Evolutionary conservation across 2,113 vertebrate genomes (phyloP), one percentile per base, ranked within the genome.

Genomic region (Uropsilus gracilis): DNA sequence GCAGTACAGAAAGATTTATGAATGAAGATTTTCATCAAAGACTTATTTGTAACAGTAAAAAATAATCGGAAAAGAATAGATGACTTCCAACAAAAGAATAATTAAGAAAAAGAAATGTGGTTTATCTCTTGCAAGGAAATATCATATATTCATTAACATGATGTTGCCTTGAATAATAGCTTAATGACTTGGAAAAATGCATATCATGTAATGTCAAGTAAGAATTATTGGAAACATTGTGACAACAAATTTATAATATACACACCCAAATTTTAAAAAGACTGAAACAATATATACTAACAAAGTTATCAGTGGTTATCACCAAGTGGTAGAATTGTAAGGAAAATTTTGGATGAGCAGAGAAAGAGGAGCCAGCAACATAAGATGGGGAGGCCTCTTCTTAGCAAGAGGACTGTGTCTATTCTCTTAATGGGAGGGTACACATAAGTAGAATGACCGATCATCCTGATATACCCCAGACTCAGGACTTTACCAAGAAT

Each of bases 201-300:
- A 86, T 95, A n/a, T 37, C 39, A 82, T 95, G 28, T 37, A 75
- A 64, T 59, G 17, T 95, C 82, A 89, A 86, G 26, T 89, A 53
- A 85, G 20, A 77, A 86, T 86, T 86, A 92, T 66, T 61, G 39
- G 26, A 89, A 82, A 72, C 66, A 66, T 46, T 72, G 53, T 73
- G n/a, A 78, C 42, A 53, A 84, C 11, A 37, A 16, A 44, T 61
- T 90, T 87, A 16, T 57, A 80, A 77, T 85, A 63, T 80, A n/a
- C 46, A 55, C 22, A 85, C 26, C 17, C 72, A 89, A n/a, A 24
- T 73, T 63, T 14, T 0, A 20, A 76, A 92, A 90, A 95, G 6
- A 73, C 61, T 94, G 32, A 66, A 94, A 82, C 18, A 42, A 94
- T 3, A 66, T 59, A 39, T 16, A 85, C 13, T 75, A 73, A 34